phyloP scores from a whole-genome alignment of 2,888 invertebrate genomes.

The Coelinius sp. region DNA sequence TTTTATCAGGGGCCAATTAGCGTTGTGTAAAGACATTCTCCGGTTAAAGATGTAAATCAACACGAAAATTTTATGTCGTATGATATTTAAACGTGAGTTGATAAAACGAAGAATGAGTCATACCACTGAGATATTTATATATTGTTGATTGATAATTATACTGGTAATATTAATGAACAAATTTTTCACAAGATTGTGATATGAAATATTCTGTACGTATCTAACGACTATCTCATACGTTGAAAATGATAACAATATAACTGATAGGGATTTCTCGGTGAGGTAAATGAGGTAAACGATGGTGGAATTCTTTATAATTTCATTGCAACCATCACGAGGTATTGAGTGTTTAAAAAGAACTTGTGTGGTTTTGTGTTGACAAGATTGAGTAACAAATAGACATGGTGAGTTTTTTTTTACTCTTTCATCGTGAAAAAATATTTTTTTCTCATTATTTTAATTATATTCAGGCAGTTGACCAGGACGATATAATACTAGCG shows the following conservation, averaged over 20 bases:
- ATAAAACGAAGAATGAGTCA: neutral
- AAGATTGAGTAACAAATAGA: neutral
- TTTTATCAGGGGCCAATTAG: constrained; percentile 12
- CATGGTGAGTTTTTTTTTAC: constrained; percentile 20
- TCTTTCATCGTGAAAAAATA: neutral
- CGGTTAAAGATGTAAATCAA: neutral
- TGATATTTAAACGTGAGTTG: neutral
- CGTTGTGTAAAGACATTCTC: neutral
- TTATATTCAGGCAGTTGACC: constrained; percentile 57
- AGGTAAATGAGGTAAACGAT: neutral
- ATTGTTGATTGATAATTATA: neutral
- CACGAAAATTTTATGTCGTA: neutral
- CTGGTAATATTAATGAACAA: neutral
- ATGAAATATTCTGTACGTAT: neutral
- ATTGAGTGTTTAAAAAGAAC: neutral
- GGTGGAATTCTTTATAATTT: neutral
- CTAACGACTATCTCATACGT: constrained; percentile 1
- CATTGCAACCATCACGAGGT: neutral
- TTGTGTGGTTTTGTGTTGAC: neutral
- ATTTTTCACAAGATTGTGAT: neutral
- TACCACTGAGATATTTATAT: neutral
- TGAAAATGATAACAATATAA: constrained; percentile 8
- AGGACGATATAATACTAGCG: constrained; percentile 56
- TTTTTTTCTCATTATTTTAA: neutral
- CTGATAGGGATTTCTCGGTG: neutral